Evolutionary conservation across 2,113 vertebrate genomes (phyloP).

Genomic region (Oostethus manadensis): DNA sequence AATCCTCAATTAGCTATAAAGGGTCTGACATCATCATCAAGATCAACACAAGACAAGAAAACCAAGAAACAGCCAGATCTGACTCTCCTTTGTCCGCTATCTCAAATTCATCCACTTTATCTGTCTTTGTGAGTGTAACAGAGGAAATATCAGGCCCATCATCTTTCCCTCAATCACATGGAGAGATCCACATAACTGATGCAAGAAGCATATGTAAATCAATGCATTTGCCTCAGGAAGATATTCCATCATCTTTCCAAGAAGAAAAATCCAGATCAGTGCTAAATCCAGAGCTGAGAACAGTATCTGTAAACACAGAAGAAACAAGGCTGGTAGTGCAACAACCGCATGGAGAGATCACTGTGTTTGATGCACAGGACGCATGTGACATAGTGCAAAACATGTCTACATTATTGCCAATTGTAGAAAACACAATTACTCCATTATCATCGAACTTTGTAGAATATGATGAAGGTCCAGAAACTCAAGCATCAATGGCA

Average conservation of each 20-base stretch:
- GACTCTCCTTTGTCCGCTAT: background rate
- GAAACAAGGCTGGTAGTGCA: no score
- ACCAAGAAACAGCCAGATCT: background rate
- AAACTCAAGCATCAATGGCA: no score
- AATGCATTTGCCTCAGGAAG: background rate
- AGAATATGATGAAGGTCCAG: no score
- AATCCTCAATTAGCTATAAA: background rate
- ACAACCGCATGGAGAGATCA: background rate
- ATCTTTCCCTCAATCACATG: background rate
- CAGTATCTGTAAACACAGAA: no score
- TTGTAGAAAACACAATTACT: background rate
- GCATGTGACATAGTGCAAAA: background rate
- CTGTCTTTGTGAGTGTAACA: slow-evolving; percentile 1
- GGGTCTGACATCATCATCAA: slow-evolving; percentile 3
- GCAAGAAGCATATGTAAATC: background rate
- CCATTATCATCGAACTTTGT: no score
- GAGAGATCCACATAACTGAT: background rate
- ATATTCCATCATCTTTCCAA: no score
- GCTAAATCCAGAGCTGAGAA: background rate
- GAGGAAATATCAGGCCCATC: slow-evolving; percentile 1
- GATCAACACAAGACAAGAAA: slow-evolving; percentile 4
- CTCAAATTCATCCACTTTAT: background rate
- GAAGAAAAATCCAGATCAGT: background rate
- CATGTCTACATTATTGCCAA: background rate
- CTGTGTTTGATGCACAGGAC: background rate